Evolutionary conservation across 2,113 vertebrate genomes (phyloP), one percentile per base, ranked within the genome.

Genomic region (Proteles cristata): DNA sequence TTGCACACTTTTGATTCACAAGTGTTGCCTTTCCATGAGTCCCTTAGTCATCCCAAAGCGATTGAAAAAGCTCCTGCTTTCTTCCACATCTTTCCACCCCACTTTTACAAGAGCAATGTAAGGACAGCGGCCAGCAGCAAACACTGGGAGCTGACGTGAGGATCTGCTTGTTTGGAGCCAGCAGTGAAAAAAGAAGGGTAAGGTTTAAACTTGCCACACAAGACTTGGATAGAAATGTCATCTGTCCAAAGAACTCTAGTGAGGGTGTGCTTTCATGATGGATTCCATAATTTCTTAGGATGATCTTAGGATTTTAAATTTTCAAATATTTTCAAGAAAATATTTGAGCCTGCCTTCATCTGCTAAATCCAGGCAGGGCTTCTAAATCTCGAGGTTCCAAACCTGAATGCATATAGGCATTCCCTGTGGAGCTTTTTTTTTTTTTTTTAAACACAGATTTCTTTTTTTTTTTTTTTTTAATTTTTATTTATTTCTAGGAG

Each of bases 11-110:
- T 90, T 94, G 66, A 68, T n/a, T 63, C 74, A 68, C 17, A 7
- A 21, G 25, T 0, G 2, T 2, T 43, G 17, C 55, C 12, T 28
- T 25, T 66, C 4, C 9, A 45, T 9, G 39, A 25, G 2, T 35
- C 33, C 33, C 61, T 28, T 14, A 9, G 63, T 35, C 35, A 31
- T 55, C 28, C 55, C 0, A 0, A 0, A 2, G 1, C 4, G 35
- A 53, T 28, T 45, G 53, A 9, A 1, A 7, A 66, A 14, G 28
- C n/a, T 8, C 2, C 21, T 14, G n/a, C 39, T 83, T 85, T 33
- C 81, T 85, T 61, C 28, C 25, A 65, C 25, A 1, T 86, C 35
- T 58, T 61, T 26, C 69, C 7, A 26, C 55, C 26, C 11, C 55
- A 14, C 4, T 39, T 90, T 89, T 43, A 35, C n/a, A 33, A 73